Base-by-base conservation (phyloP, 1,140 invertebrate species). In the Drosophila carrolli region DNA sequence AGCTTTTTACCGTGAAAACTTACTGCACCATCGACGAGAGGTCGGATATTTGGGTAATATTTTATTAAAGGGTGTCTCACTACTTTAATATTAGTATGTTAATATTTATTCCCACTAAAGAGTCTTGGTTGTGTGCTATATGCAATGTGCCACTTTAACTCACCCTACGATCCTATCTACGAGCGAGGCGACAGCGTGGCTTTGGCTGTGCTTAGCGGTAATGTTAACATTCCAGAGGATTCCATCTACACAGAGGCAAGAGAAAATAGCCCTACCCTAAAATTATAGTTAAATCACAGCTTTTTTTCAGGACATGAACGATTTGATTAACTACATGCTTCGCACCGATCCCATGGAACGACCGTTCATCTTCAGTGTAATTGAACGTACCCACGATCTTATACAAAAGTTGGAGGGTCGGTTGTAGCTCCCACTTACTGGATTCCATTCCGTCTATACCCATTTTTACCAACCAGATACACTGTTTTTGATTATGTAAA, bases 121-220 rank as follows among this genome's bases (percentile, higher is more conserved):
- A 97, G 96, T 57, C 93, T 98, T 73, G 97, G 97, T 29, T 98
- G 97, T 92, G 93, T 97, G 65, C 92, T 98, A 9, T 98, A 97
- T 93, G 97, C 97, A 4, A 93, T 98, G 92, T 96, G 96, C 75
- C 98, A 96, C 84, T 96, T 96, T 73, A 96, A 96, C 91, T 97
- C 96, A 37, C 97, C 97, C 1, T 98, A 96, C 93, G 97, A 98
- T 92, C 93, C 94, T 23, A 95, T 97, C 11, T 96, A 98, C 89
- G 96, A 97, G 92, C 93, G 96, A 81, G 97, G 97, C 4, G 97
- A 97, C 90, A 97, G 96, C 75, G 96, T 98, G 5, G 97, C 97
- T 27, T 93, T 98, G 63, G 97, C 97, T 62, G 96, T 97, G 4
- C 94, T 97, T 37, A 97, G 95, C 91, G 96, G 96, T 46, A 96